A percentile compares a stretch with the other conserved stretches of the same genome.
phyloP scores from a whole-genome alignment of 2,797 vertebrate genomes.

The Xerus rutilus region DNA sequence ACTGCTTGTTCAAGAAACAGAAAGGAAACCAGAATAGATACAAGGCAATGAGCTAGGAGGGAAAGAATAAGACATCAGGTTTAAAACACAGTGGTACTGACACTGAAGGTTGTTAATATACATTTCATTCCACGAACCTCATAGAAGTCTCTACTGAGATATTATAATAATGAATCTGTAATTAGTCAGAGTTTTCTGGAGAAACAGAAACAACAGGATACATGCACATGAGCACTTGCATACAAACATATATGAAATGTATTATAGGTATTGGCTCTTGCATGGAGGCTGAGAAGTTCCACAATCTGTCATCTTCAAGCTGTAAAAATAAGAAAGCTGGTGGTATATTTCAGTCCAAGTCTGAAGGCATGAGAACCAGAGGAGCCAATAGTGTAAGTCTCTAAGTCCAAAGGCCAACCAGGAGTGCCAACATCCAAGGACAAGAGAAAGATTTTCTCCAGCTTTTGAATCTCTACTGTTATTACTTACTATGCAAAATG shows the following conservation, averaged over 20 bases:
- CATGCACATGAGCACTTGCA: not conserved
- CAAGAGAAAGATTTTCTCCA: not conserved
- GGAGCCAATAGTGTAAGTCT: not conserved
- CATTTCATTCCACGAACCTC: not conserved
- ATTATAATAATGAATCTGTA: not conserved
- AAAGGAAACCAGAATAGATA: not conserved
- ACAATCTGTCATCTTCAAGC: not conserved
- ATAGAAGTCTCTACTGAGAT: not conserved
- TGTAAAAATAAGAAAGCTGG: not conserved
- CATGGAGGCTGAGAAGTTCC: not conserved
- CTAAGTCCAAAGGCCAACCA: not conserved
- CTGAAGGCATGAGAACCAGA: not conserved
- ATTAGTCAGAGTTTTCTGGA: not conserved
- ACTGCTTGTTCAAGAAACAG: not conserved
- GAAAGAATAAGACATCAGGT: not conserved
- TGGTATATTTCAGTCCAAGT: not conserved
- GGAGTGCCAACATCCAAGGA: not conserved
- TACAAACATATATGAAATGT: not conserved
- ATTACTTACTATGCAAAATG: conserved; percentile 28
- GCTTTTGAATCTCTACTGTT: not conserved
- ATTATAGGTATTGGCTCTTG: not conserved
- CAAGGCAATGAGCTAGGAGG: not conserved
- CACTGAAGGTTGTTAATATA: not conserved
- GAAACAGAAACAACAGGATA: not conserved
- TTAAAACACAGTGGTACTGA: not conserved